Evolutionary conservation across 2,888 invertebrate species (phyloP).

Genomic region (Cremastobaeus sp.): DNA sequence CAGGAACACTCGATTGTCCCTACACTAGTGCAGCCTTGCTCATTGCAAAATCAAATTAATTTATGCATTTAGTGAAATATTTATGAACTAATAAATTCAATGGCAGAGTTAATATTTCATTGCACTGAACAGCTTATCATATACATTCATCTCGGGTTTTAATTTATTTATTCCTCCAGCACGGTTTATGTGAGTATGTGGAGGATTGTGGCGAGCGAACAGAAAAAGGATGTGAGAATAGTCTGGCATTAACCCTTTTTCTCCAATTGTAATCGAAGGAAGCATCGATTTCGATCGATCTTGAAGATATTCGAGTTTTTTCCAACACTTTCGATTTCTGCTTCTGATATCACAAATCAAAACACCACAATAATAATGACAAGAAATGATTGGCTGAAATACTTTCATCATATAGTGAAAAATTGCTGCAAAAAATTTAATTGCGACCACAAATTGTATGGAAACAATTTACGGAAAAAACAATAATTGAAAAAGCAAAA

Average conservation of each 20-base stretch:
- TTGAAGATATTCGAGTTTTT: background rate
- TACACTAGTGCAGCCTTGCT: too few species aligned
- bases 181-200: conserved; percentile 2
- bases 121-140: conserved; percentile 7
- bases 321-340: background rate
- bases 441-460: too few species aligned
- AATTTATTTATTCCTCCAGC: conserved; percentile 29
- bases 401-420: too few species aligned
- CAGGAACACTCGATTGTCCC: too few species aligned
- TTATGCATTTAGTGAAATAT: conserved; percentile 7
- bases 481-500: too few species aligned
- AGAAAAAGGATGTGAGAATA: conserved; percentile 47
- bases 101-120: conserved; percentile 10
- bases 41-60: conserved; percentile 20
- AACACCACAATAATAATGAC: too few species aligned
- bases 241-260: conserved; percentile 41
- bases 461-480: too few species aligned
- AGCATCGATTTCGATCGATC: background rate
- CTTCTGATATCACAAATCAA: too few species aligned
- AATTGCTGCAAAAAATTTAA: too few species aligned
- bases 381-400: too few species aligned
- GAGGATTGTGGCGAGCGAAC: background rate
- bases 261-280: conserved; percentile 1
- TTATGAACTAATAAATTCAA: conserved; percentile 15
- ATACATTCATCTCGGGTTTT: conserved; percentile 44